Percentiles rank a stretch among this genome's conserved stretches.
Conservation (phyloP, 1,140 invertebrate genomes). For the Planococcus citri region DNA sequence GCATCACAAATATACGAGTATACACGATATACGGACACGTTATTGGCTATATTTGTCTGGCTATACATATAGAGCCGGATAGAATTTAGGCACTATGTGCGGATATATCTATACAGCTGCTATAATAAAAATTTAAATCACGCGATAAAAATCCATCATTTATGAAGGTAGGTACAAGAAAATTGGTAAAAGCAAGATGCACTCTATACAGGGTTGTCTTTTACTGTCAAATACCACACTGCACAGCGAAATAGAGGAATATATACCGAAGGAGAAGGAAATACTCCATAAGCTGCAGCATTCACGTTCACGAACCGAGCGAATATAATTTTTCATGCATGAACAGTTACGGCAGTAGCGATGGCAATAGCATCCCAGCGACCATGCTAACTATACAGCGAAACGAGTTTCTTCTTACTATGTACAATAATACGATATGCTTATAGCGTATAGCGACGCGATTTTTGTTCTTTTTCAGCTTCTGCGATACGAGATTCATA, state of each 20-base stretch:
- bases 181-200: constrained; percentile 1
- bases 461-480: background rate
- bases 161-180: constrained; percentile 18
- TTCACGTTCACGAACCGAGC: constrained; percentile 8
- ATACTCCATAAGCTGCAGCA: background rate
- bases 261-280: background rate
- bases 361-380: background rate
- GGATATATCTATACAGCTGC: no score
- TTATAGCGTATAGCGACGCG: background rate
- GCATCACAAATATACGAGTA: no score
- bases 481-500: background rate
- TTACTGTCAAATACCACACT: background rate
- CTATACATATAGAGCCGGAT: no score
- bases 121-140: constrained; percentile 19
- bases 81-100: background rate
- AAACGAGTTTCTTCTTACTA: constrained; percentile 7
- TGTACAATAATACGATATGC: background rate
- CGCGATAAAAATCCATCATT: constrained; percentile 17
- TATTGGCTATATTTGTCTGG: no score
- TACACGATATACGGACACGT: no score
- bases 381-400: background rate
- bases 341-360: background rate
- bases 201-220: background rate
- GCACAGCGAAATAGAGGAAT: background rate
- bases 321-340: constrained; percentile 20